Conservation (phyloP, 2,113 vertebrate genomes). For the Hippoglossus stenolepis region DNA sequence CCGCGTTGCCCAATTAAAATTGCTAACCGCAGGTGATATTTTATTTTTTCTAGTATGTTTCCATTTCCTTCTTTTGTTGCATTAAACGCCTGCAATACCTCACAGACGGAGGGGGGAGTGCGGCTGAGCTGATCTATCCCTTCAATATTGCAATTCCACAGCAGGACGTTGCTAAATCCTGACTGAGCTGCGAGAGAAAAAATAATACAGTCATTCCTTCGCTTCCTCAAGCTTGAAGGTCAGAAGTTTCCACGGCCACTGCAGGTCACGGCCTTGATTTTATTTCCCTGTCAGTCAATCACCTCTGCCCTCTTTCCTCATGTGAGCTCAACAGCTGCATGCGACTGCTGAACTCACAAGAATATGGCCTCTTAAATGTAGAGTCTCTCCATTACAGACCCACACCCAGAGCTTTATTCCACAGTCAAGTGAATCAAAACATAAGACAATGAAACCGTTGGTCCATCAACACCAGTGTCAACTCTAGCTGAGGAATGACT, state of each 20-base stretch:
- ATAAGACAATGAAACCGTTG: conserved; percentile 7
- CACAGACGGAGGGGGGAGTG: conserved; percentile 13
- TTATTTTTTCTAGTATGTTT: conserved; percentile 26
- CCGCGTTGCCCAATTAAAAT: conserved; percentile 31
- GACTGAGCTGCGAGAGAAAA: conserved; percentile 6
- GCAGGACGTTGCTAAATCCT: conserved; percentile 44
- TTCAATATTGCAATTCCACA: conserved; percentile 64
- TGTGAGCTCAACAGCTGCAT: conserved; percentile 62
- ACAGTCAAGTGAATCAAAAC: conserved; percentile 2
- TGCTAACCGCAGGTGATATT: conserved; percentile 16
- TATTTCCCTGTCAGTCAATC: conserved; percentile 51
- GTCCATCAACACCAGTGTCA: conserved; percentile 31
- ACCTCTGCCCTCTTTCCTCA: conserved; percentile 60
- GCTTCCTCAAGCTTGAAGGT: conserved; percentile 29
- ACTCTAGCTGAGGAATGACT: conserved; percentile 6
- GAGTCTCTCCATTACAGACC: neutral
- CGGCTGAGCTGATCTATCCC: conserved; percentile 55
- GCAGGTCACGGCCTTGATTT: conserved; percentile 43
- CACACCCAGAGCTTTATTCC: neutral
- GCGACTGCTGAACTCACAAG: neutral
- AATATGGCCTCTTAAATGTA: neutral
- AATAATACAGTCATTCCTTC: conserved; percentile 4
- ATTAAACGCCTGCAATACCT: conserved; percentile 40
- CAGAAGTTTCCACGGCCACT: conserved; percentile 52
- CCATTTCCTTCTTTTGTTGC: conserved; percentile 68